phyloP scores from a whole-genome alignment of 2,888 invertebrate genomes.

The Agrotis segetum region DNA sequence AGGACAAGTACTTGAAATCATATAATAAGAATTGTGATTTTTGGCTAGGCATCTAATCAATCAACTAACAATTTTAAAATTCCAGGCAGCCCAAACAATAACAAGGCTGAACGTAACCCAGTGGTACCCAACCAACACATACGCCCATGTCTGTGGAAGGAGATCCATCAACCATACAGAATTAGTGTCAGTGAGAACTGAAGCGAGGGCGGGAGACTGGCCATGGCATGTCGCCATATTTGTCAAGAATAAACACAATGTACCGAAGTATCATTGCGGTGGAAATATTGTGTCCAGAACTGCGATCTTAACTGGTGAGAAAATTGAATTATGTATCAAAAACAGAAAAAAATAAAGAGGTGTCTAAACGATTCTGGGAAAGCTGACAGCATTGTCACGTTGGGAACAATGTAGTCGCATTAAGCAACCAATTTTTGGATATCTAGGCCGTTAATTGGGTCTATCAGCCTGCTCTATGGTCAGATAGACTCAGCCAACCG shows the following conservation, averaged over 20 bases:
- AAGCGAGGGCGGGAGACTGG: slow-evolving; percentile 84
- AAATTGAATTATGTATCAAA: background rate
- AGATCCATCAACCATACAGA: slow-evolving; percentile 80
- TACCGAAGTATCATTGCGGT: slow-evolving; percentile 79
- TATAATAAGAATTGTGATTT: too few species aligned
- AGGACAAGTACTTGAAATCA: too few species aligned
- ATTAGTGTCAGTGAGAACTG: slow-evolving; percentile 78
- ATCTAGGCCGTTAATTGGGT: too few species aligned
- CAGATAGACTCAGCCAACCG: too few species aligned
- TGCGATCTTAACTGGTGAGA: slow-evolving; percentile 83
- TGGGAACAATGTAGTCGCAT: too few species aligned
- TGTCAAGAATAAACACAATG: slow-evolving; percentile 64
- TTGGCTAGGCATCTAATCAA: background rate
- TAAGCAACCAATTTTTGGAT: too few species aligned
- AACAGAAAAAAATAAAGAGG: too few species aligned
- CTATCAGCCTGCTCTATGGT: too few species aligned
- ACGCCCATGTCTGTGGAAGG: slow-evolving; percentile 81
- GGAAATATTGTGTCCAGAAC: slow-evolving; percentile 85
- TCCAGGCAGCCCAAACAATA: slow-evolving; percentile 74
- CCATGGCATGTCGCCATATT: slow-evolving; percentile 87
- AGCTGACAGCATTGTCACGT: too few species aligned
- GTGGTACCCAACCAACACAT: slow-evolving; percentile 54
- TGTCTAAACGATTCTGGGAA: too few species aligned
- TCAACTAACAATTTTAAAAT: slow-evolving; percentile 15
- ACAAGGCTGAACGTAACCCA: slow-evolving; percentile 73